Base-by-base conservation (phyloP, 2,888 invertebrate genomes). In the Acleris holmiana region DNA sequence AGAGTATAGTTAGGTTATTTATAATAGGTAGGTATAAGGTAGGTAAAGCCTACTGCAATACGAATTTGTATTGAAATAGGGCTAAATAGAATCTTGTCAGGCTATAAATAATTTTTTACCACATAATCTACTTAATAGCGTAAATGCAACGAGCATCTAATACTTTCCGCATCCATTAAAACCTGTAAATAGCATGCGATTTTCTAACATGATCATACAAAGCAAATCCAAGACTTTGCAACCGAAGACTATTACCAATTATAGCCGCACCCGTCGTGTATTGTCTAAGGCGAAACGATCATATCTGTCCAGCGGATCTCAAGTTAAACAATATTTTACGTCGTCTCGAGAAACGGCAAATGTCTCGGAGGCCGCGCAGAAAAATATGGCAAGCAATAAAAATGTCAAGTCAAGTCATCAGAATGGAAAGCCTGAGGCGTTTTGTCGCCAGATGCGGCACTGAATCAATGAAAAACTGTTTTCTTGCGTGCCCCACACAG, bases 381-480 rank as follows among this genome's bases (percentile, higher is more conserved):
- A 89, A 35, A 90, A 90, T 91, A 91, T 92, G 86, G 89, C 79
- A 76, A 77, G 89, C 88, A 90, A 91, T 91, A 92, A 92, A 91
- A 91, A 91, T 91, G 91, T 91, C 92, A 91, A 90, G 91, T 91
- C 90, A 91, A 91, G 92, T 91, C 92, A 91, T 92, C 91, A 91
- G 88, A 88, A 88, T 85, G 86, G 86, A 89, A 89, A 88, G 88
- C 91, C 85, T 83, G 86, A 83, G 86, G 91, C 91, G 86, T 90
- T 90, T 88, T 85, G 86, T 86, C 88, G 88, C 91, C 91, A 91
- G 92, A 90, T 91, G 92, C 86, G 91, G 77, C 88, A 83, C 85
- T 85, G 90, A 90, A 90, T 91, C 91, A 90, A 91, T 91, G 91
- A 91, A 91, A 91, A 91, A 91, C 86, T 89, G 91, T 89, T 91